phyloP scores from a whole-genome alignment of 2,888 invertebrate genomes.

The Lepidocyrtoides sp. region DNA sequence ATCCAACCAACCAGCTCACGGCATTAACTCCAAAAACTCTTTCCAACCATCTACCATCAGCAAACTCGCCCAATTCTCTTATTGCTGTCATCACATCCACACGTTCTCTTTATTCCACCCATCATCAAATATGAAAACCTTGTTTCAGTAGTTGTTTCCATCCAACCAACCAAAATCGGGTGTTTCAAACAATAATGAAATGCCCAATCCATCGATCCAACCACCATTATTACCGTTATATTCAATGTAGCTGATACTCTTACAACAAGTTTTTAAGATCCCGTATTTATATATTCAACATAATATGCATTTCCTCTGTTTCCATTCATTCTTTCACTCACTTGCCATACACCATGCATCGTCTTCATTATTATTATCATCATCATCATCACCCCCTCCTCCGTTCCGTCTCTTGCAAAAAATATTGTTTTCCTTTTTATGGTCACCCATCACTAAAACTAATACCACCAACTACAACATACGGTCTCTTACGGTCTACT shows the following conservation, averaged over 20 bases:
- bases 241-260: background rate
- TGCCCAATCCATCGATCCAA: background rate
- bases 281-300: background rate
- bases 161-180: conserved; percentile 2
- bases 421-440: conserved; percentile 11
- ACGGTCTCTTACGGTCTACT: no score
- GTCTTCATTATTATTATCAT: background rate
- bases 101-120: conserved; percentile 24
- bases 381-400: background rate
- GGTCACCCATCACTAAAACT: conserved; percentile 16
- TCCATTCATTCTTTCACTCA: background rate
- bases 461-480: background rate
- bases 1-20: conserved; percentile 30
- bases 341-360: background rate
- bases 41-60: conserved; percentile 36
- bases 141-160: conserved; percentile 20
- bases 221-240: conserved; percentile 31
- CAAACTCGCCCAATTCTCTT: conserved; percentile 20
- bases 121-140: conserved; percentile 35
- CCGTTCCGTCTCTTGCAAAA: background rate
- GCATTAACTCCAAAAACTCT: conserved; percentile 45
- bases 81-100: conserved; percentile 44
- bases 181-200: conserved; percentile 54
- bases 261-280: background rate
- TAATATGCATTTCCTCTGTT: background rate